phyloP scores from a whole-genome alignment of 2,113 vertebrate species.

The Benitochromis conjunctus region DNA sequence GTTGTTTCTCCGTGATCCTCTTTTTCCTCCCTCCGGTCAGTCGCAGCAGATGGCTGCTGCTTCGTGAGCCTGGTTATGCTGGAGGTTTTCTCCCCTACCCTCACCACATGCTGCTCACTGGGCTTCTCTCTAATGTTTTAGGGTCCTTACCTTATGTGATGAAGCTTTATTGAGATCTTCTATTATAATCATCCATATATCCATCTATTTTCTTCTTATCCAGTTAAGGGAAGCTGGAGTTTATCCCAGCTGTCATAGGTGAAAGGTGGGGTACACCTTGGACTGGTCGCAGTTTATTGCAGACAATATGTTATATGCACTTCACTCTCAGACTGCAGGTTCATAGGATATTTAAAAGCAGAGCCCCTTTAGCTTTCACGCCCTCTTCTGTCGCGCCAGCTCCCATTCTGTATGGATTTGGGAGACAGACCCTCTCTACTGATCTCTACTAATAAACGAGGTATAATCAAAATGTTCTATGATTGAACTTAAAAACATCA shows the following conservation, averaged over 20 bases:
- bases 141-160: neutral
- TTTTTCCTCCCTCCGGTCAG: neutral
- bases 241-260: neutral
- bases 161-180: neutral
- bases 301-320: neutral
- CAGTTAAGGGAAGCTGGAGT: neutral
- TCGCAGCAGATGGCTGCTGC: neutral
- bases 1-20: neutral
- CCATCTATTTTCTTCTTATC: neutral
- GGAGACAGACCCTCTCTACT: neutral
- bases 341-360: neutral
- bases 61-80: neutral
- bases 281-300: neutral
- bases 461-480: neutral
- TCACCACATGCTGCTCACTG: neutral
- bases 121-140: neutral
- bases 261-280: neutral
- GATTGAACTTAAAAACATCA: neutral
- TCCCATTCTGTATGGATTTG: neutral
- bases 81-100: accelerated
- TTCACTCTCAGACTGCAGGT: accelerated
- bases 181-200: no score
- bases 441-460: neutral
- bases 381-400: accelerated
- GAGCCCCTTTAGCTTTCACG: neutral